Evolutionary conservation across 2,888 invertebrate species (phyloP).

Genomic region (Ceramica pisi): DNA sequence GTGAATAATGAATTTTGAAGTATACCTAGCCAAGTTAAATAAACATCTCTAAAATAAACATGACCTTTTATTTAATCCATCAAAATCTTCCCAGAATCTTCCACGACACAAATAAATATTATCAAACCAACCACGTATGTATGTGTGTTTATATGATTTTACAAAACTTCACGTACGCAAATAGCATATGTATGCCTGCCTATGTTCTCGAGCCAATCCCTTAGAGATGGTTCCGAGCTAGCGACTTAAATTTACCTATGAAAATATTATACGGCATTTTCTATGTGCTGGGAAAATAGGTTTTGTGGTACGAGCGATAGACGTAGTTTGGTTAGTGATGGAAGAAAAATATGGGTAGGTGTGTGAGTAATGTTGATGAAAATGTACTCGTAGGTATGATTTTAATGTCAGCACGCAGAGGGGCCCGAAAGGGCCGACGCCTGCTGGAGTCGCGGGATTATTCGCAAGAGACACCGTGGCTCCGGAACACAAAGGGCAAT

Average conservation of each 20-base stretch:
- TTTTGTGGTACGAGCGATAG: slow-evolving; percentile 30
- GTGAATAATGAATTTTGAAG: too few relatives aligned
- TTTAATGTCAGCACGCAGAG: too few relatives aligned
- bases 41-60: not conserved
- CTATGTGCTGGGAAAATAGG: slow-evolving; percentile 33
- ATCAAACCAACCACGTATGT: slow-evolving; percentile 37
- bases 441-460: too few relatives aligned
- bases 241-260: slow-evolving; percentile 78
- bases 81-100: slow-evolving; percentile 8
- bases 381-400: too few relatives aligned
- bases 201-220: slow-evolving; percentile 73
- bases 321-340: not conserved
- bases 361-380: not conserved
- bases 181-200: slow-evolving; percentile 74
- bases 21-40: too few relatives aligned
- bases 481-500: too few relatives aligned
- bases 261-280: slow-evolving; percentile 74
- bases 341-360: not conserved
- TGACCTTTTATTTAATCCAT: not conserved
- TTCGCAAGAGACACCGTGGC: too few relatives aligned
- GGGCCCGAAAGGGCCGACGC: too few relatives aligned
- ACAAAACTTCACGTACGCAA: slow-evolving; percentile 76
- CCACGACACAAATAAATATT: slow-evolving; percentile 20
- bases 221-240: slow-evolving; percentile 73
- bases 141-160: slow-evolving; percentile 55